Percentiles rank a stretch among this genome's conserved stretches.
Evolutionary conservation across 2,113 vertebrate species (phyloP).

Genomic region (Uria lomvia): DNA sequence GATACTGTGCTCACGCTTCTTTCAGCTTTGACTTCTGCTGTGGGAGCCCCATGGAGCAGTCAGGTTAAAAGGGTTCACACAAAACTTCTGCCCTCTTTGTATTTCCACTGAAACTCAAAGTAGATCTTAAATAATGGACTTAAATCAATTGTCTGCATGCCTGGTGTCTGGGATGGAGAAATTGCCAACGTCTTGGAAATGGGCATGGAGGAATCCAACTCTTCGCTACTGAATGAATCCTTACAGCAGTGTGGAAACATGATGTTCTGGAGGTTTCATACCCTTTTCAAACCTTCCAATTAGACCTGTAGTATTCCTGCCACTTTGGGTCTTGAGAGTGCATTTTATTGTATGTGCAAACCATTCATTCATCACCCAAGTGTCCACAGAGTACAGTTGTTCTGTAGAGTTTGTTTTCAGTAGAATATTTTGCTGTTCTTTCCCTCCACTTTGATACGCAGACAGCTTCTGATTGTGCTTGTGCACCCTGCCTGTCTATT

Average conservation of each 20-base stretch:
- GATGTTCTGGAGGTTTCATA: background rate
- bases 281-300: constrained; percentile 15
- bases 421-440: background rate
- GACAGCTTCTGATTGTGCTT: background rate
- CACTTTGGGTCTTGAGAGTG: background rate
- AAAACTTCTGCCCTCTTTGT: background rate
- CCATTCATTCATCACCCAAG: background rate
- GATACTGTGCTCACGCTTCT: background rate
- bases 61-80: background rate
- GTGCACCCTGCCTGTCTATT: background rate
- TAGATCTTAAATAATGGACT: background rate
- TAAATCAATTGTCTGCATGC: background rate
- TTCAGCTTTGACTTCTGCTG: background rate
- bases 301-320: background rate
- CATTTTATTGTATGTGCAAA: background rate
- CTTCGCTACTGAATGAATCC: background rate
- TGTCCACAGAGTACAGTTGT: background rate
- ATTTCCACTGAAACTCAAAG: background rate
- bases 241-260: background rate
- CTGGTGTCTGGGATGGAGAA: background rate
- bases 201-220: background rate
- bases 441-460: background rate
- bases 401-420: background rate
- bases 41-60: background rate
- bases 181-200: background rate